Evolutionary conservation across 2,797 vertebrate species (phyloP).

Genomic region (Crypturellus tataupa): DNA sequence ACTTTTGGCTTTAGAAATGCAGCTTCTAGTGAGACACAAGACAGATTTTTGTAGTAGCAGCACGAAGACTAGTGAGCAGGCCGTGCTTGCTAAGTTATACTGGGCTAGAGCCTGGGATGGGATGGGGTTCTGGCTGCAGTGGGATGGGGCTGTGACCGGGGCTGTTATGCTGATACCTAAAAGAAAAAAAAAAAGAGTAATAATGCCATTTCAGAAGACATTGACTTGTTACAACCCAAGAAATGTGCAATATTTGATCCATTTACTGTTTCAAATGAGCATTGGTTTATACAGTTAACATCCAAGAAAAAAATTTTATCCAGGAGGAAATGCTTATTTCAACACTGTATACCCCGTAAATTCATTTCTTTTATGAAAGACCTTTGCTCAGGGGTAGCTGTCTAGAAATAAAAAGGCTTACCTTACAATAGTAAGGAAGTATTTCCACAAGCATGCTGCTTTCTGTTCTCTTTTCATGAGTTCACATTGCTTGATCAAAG

Average conservation of each 20-base stretch:
- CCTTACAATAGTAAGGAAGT: background rate
- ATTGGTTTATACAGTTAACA: background rate
- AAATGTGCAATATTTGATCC: background rate
- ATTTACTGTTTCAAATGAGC: background rate
- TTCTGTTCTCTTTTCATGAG: background rate
- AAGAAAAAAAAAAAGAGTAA: too few species aligned
- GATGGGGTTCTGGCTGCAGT: background rate
- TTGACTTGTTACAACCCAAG: background rate
- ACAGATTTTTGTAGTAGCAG: background rate
- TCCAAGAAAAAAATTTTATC: background rate
- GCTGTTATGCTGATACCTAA: too few species aligned
- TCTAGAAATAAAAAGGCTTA: background rate
- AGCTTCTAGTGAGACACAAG: background rate
- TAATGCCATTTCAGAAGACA: background rate
- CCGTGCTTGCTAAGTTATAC: background rate
- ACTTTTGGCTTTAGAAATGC: background rate
- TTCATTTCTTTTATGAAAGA: constrained; percentile 12
- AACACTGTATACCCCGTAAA: background rate
- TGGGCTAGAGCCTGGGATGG: background rate
- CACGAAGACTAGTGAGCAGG: background rate
- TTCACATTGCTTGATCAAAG: background rate
- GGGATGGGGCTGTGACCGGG: too few species aligned
- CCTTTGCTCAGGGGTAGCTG: background rate
- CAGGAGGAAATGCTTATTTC: constrained; percentile 15
- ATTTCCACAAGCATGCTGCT: background rate